These are phyloP conservation scores for Protomyctophum bolini DNA, from an alignment of 2,113 vertebrate genomes.

Conservation along the genomic window DNA sequence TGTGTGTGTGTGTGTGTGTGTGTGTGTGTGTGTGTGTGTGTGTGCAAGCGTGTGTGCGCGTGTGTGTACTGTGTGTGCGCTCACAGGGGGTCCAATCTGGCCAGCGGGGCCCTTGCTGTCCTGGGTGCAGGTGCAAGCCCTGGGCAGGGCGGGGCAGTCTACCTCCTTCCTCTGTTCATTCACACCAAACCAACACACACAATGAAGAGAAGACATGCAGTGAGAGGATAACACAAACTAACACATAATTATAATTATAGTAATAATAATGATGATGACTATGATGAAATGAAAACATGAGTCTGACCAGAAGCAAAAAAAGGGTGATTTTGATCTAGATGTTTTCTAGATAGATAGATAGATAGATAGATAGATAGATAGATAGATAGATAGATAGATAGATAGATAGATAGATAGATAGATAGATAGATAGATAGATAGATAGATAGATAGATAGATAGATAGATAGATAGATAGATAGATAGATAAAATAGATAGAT, in stretches of 20 bases:
- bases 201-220: constrained; percentile 7
- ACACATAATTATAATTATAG: too few relatives aligned
- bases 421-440: too few relatives aligned
- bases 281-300: neutral
- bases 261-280: neutral
- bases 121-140: constrained; percentile 93
- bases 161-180: constrained; percentile 88
- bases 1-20: neutral
- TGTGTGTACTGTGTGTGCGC: constrained; percentile 28
- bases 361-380: too few relatives aligned
- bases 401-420: too few relatives aligned
- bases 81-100: constrained; percentile 89
- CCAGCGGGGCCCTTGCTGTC: constrained; percentile 89
- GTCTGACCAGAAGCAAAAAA: neutral
- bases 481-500: too few relatives aligned
- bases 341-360: too few relatives aligned
- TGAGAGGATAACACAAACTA: neutral
- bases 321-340: too few relatives aligned
- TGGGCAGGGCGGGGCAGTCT: constrained; percentile 90
- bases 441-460: too few relatives aligned
- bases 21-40: neutral
- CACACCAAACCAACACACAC: constrained; percentile 24
- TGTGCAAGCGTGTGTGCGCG: constrained; percentile 1
- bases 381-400: too few relatives aligned
- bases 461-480: too few relatives aligned